Conservation (phyloP, 1,140 invertebrate genomes). For the Conus ventricosus region DNA sequence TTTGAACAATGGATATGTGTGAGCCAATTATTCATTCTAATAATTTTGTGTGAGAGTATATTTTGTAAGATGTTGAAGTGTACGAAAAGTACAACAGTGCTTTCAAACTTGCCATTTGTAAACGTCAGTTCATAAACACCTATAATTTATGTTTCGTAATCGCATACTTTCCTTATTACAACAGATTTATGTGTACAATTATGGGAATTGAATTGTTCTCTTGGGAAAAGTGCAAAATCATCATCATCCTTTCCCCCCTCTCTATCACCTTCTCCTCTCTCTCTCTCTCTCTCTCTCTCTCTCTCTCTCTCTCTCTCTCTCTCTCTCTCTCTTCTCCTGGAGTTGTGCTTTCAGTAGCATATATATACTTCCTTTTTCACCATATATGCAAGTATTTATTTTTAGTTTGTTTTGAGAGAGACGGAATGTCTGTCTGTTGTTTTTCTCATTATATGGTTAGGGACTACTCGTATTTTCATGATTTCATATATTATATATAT, state of each 20-base stretch:
- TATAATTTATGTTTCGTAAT: neutral
- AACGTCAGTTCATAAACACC: no score
- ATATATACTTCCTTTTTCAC: neutral
- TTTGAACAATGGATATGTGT: no score
- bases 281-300: conserved; percentile 2
- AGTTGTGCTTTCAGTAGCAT: no score
- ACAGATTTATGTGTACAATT: neutral
- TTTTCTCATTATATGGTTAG: no score
- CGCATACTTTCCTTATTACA: neutral
- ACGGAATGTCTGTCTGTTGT: no score
- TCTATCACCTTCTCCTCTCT: neutral
- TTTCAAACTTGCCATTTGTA: neutral
- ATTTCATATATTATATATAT: no score
- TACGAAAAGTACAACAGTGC: neutral
- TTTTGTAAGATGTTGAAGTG: no score
- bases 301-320: neutral
- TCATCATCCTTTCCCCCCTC: neutral
- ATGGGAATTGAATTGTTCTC: no score
- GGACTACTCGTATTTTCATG: no score
- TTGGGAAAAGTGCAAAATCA: no score
- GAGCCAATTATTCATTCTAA: no score
- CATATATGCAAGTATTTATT: neutral
- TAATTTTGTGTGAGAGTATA: no score
- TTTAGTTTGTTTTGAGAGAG: neutral
- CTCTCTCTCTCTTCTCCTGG: neutral